Conservation (phyloP, 2,888 invertebrate genomes). For the Beris morrisii region DNA sequence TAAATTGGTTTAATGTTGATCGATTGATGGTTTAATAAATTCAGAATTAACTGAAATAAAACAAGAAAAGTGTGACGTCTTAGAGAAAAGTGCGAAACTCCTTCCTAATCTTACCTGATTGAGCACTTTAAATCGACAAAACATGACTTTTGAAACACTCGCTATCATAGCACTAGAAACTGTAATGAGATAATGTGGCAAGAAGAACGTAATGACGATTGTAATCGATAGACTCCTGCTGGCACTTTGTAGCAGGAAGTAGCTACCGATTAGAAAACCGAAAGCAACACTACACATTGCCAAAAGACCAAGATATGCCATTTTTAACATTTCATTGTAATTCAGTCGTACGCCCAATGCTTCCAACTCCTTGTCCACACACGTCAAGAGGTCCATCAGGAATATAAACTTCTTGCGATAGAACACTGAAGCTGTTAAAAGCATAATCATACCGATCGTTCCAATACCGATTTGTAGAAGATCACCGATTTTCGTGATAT, state of each 20-base stretch:
- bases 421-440: constrained; percentile 40
- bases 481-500: constrained; percentile 51
- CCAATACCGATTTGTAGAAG: constrained; percentile 51
- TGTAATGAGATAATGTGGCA: constrained; percentile 9
- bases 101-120: neutral
- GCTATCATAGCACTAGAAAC: neutral
- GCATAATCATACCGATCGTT: constrained; percentile 48
- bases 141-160: neutral
- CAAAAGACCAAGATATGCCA: neutral
- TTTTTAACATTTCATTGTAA: neutral
- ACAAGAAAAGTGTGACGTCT: neutral
- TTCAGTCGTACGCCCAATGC: constrained; percentile 6
- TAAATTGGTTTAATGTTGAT: neutral
- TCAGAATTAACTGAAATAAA: neutral
- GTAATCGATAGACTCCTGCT: neutral
- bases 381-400: neutral
- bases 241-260: neutral
- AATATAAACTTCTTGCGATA: constrained; percentile 32
- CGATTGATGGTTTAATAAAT: neutral
- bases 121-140: neutral
- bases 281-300: neutral
- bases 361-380: constrained; percentile 5
- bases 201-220: constrained; percentile 1
- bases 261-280: neutral
- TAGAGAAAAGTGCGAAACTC: neutral